Evolutionary conservation across 2,797 vertebrate species (phyloP), one percentile per base, ranked within the genome.

Genomic region (Mus spretus): DNA sequence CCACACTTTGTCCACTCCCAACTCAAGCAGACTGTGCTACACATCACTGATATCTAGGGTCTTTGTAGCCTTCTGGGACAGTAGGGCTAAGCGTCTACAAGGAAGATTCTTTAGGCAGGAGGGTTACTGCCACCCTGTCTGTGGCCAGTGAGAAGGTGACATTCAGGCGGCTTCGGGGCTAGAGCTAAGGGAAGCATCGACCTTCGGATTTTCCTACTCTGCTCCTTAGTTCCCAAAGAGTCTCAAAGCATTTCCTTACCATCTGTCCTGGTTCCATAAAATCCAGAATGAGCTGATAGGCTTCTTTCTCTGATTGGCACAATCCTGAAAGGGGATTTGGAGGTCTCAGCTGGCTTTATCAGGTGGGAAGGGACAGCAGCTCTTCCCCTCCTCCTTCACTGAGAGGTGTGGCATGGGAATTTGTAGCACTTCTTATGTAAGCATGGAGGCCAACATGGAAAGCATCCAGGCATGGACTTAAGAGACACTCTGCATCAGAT

Each of bases 231-330:
- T 86, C 55, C 44, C 44, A 55, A 28, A 89, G 75, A 15, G 6
- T 40, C 53, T 19, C 28, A 24, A 40, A 26, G 50, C 77, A 40
- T 34, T 72, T 70, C 40, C 96, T 96, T 95, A 98, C 98, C 96
- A 15, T n/a, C 1, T 70, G 11, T 47, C 74, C 94, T 37, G 80
- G 70, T 1, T 81, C 83, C 80, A 97, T 82, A 80, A 75, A 95
- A 8, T 90, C 40, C 86, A 65, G 4, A 86, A 98, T 93, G 63
- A 89, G 47, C 47, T 37, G 9, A 7, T 61, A 96, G 59, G 95
- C 98, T 17, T 97, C 96, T 75, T 50, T 78, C 84, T 98, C 98
- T 15, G 97, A 96, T 3, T 96, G 96, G 77, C 79, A 72, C 92
- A 97, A 1, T 31, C 86, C 98, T 97, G 90, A 75, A 84, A 91